Conservation (phyloP, 1,140 invertebrate genomes). For the Drosophila grimshawi region DNA sequence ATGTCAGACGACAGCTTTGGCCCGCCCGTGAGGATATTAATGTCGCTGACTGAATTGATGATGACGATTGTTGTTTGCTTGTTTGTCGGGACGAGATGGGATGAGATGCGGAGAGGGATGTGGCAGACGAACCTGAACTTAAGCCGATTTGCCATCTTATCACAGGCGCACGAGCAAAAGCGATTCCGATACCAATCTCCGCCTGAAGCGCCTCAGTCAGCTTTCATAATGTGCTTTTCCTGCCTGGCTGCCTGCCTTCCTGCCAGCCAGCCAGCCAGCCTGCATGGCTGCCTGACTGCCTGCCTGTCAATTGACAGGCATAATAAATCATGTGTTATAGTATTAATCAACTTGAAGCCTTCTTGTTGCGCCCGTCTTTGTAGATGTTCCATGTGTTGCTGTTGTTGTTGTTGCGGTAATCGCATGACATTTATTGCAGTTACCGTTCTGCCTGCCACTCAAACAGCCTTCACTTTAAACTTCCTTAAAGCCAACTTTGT, state of each 20-base stretch:
- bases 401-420: conserved; percentile 66
- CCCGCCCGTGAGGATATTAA: conserved; percentile 67
- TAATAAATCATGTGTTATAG: conserved; percentile 82
- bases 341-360: conserved; percentile 74
- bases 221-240: conserved; percentile 78
- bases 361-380: conserved; percentile 35
- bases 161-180: conserved; percentile 54
- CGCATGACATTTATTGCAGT: conserved; percentile 79
- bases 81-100: conserved; percentile 2
- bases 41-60: conserved; percentile 82
- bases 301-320: conserved; percentile 73
- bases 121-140: conserved; percentile 41
- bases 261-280: conserved; percentile 17
- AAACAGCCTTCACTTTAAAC: conserved; percentile 44
- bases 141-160: conserved; percentile 82
- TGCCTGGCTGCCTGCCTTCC: conserved; percentile 6
- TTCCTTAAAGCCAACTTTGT: conserved; percentile 43
- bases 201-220: conserved; percentile 48
- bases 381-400: conserved; percentile 27
- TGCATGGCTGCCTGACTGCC: conserved; percentile 8
- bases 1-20: conserved; percentile 80
- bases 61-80: conserved; percentile 67
- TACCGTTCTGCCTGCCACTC: conserved; percentile 31
- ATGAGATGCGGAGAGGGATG: neutral
- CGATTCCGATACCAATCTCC: conserved; percentile 62